phyloP scores from a whole-genome alignment of 2,888 invertebrate species.

The Thysanoteuthis rhombus region DNA sequence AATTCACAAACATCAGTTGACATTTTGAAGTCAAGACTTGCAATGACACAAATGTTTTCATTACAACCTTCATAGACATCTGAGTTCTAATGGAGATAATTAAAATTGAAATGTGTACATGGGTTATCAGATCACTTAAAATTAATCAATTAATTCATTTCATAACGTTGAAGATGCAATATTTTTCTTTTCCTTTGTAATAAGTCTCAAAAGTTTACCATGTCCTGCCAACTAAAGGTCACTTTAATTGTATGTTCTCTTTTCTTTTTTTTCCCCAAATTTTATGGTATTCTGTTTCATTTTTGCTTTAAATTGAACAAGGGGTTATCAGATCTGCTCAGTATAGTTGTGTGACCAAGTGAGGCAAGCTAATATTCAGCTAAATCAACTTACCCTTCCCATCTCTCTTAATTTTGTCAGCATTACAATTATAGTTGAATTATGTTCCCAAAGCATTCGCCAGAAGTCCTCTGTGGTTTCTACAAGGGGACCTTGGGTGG shows the following conservation, averaged over 20 bases:
- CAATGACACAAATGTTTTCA: neutral
- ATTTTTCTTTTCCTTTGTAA: too few relatives aligned
- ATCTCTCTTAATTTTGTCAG: slow-evolving; percentile 96
- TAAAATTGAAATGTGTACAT: neutral
- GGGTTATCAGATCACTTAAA: too few relatives aligned
- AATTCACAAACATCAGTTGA: neutral
- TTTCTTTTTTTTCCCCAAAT: too few relatives aligned
- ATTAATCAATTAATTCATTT: neutral
- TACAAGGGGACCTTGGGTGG: slow-evolving; percentile 94
- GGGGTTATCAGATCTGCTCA: too few relatives aligned
- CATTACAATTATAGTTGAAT: slow-evolving; percentile 99
- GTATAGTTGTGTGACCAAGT: too few relatives aligned
- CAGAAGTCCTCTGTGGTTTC: slow-evolving; percentile 99
- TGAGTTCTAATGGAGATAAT: neutral
- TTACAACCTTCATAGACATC: neutral
- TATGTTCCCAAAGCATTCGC: slow-evolving; percentile 99
- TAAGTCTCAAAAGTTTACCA: too few relatives aligned
- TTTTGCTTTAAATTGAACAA: too few relatives aligned
- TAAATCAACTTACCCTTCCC: slow-evolving; percentile 85
- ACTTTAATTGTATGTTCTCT: too few relatives aligned
- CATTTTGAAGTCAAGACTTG: neutral
- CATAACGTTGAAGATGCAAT: too few relatives aligned
- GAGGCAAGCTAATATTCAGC: too few relatives aligned
- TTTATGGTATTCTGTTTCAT: too few relatives aligned
- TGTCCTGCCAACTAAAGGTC: too few relatives aligned